Percentiles rank a stretch among this genome's conserved stretches.
Evolutionary conservation across 2,888 invertebrate species (phyloP).

Genomic region (Ceramica pisi): DNA sequence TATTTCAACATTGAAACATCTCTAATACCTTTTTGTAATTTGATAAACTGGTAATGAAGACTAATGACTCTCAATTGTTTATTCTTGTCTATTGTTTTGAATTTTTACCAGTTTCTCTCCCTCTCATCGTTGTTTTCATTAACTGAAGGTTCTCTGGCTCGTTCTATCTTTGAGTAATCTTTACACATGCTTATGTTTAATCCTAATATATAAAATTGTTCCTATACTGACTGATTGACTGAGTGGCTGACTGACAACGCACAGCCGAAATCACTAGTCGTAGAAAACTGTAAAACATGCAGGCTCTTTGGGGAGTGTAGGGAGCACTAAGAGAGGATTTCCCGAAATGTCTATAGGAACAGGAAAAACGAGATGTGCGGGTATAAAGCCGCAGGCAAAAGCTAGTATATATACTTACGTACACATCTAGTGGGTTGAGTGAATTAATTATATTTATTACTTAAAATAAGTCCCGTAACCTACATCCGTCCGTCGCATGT

Average conservation of each 20-base stretch:
- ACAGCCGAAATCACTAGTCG: too few species aligned
- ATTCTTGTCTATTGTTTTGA: not conserved
- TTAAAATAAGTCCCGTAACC: constrained; percentile 11
- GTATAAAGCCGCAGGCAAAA: too few species aligned
- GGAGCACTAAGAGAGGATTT: too few species aligned
- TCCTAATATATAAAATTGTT: too few species aligned
- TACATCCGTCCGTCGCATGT: not conserved
- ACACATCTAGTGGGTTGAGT: not conserved
- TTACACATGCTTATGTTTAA: not conserved
- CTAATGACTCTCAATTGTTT: constrained; percentile 32
- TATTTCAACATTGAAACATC: constrained; percentile 35
- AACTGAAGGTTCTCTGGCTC: not conserved
- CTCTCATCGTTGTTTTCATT: not conserved
- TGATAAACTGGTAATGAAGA: constrained; percentile 33
- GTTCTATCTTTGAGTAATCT: not conserved
- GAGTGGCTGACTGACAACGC: too few species aligned
- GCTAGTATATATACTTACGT: not conserved
- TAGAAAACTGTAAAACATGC: too few species aligned
- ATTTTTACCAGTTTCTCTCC: not conserved
- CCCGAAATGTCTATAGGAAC: too few species aligned
- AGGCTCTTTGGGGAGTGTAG: too few species aligned
- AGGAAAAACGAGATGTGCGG: too few species aligned
- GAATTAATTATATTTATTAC: constrained; percentile 3
- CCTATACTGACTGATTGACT: too few species aligned
- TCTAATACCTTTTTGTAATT: constrained; percentile 32